Conservation (phyloP, 2,113 vertebrate genomes). For the Herpailurus yagouaroundi region DNA sequence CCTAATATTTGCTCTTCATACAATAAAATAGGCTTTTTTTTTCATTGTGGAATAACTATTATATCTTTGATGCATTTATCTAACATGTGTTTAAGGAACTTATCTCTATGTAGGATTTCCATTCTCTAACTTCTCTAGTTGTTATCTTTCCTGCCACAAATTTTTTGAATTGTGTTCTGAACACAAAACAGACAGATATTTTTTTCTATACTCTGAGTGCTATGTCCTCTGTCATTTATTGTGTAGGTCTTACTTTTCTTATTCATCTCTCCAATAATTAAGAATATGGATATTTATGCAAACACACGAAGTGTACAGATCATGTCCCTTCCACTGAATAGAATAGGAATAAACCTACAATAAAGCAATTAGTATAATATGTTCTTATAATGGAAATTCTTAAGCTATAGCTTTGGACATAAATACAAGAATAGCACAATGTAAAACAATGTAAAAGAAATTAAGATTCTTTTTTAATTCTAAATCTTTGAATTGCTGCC, state of each 20-base stretch:
- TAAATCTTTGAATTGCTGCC: not conserved
- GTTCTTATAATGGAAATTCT: not conserved
- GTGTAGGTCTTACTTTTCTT: not conserved
- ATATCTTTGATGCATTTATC: constrained; percentile 4
- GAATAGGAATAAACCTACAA: not conserved
- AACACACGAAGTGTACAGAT: not conserved
- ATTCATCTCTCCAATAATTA: not conserved
- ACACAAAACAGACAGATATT: not conserved
- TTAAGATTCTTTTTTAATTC: not conserved
- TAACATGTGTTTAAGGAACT: not conserved
- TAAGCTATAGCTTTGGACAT: not conserved
- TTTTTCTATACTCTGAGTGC: not conserved
- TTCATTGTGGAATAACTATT: not conserved
- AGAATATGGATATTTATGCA: not conserved
- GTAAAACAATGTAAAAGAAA: not conserved
- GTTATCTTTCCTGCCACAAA: not conserved
- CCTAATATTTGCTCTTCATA: not conserved
- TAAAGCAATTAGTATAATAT: not conserved
- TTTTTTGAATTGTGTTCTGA: not conserved
- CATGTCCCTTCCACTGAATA: not conserved
- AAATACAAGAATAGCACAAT: not conserved
- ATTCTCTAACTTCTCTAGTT: not conserved
- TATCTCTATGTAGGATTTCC: not conserved
- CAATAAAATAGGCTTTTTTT: not conserved
- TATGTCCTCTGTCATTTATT: not conserved